Evolutionary conservation across 2,113 vertebrate species (phyloP).

Genomic region (Apus apus): DNA sequence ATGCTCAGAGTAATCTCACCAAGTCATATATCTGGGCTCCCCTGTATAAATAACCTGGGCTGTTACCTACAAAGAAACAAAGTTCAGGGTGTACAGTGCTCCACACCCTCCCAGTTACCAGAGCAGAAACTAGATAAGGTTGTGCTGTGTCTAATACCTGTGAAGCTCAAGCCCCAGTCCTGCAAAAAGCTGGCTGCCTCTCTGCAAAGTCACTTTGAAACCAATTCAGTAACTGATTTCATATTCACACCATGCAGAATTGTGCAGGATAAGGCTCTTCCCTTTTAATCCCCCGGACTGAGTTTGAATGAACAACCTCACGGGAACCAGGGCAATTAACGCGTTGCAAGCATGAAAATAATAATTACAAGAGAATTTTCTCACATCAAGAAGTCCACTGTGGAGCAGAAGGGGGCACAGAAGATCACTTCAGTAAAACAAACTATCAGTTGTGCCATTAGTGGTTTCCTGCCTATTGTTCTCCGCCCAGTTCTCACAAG

Average conservation of each 20-base stretch:
- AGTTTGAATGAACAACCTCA: background rate
- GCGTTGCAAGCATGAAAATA: background rate
- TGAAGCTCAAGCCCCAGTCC: background rate
- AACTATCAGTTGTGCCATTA: background rate
- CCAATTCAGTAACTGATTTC: no score
- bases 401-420: background rate
- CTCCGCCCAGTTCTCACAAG: background rate
- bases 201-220: background rate
- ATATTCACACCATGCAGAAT: fast-evolving
- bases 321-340: fast-evolving
- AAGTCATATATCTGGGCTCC: fast-evolving
- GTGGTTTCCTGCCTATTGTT: background rate
- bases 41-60: fast-evolving
- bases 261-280: background rate
- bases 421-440: background rate
- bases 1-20: background rate
- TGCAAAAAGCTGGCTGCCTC: background rate
- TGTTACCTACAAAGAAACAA: conserved; percentile 14
- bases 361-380: fast-evolving
- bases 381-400: background rate
- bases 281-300: fast-evolving
- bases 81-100: background rate
- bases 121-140: conserved; percentile 37
- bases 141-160: fast-evolving
- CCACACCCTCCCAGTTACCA: conserved; percentile 29